Evolutionary conservation across 2,797 vertebrate genomes (phyloP).

Genomic region (Eulemur coronatus): DNA sequence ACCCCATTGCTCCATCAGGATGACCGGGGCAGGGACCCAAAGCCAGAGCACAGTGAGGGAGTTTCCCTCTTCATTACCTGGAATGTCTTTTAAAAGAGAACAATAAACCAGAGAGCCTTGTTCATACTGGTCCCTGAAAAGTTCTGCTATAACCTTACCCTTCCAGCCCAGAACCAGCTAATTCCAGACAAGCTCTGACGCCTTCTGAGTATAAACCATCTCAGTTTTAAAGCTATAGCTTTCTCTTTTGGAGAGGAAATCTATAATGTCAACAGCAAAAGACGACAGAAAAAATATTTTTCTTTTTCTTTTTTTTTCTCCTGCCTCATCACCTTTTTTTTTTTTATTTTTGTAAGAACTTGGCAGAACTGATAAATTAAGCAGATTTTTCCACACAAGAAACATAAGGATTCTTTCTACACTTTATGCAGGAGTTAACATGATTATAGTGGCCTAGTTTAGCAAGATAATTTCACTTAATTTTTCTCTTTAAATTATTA

Average conservation of each 20-base stretch:
- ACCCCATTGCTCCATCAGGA: not conserved
- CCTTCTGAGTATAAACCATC: not conserved
- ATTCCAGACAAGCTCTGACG: not conserved
- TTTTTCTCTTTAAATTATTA: conserved; percentile 20
- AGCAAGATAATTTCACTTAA: conserved; percentile 29
- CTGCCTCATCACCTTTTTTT: conserved; percentile 21
- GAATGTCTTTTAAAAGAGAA: conserved; percentile 14
- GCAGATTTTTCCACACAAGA: conserved; percentile 29
- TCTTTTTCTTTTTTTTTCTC: not conserved
- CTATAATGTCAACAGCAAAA: conserved; percentile 26
- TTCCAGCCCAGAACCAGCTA: not conserved
- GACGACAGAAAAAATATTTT: not conserved
- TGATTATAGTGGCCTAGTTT: not conserved
- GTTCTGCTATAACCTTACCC: not conserved
- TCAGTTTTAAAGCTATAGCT: not conserved
- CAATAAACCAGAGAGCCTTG: not conserved
- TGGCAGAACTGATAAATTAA: conserved; percentile 38
- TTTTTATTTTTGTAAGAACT: conserved; percentile 12
- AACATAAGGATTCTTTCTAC: conserved; percentile 47
- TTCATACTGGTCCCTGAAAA: not conserved
- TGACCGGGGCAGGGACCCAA: not conserved
- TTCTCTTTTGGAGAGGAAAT: conserved; percentile 26
- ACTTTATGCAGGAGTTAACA: not conserved
- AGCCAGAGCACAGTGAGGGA: not conserved
- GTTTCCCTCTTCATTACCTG: not conserved